phyloP scores from a whole-genome alignment of 92 coral and sea anemone genomes.

The Umimayanthus kanabou region DNA sequence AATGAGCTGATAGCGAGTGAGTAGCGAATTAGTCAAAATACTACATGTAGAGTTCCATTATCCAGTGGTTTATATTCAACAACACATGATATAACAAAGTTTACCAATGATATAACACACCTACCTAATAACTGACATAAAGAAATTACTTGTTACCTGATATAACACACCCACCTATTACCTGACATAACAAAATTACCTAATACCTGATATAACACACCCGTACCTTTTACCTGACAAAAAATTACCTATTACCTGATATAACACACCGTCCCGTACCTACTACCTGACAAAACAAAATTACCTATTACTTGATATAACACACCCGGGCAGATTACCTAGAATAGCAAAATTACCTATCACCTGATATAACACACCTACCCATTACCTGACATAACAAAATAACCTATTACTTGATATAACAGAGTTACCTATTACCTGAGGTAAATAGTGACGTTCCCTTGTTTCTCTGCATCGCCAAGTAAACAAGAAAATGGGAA shows the following conservation, averaged over 20 bases:
- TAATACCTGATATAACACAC: too few species aligned
- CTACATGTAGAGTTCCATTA: too few species aligned
- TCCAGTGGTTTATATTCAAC: too few species aligned
- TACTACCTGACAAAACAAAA: too few species aligned
- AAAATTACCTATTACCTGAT: too few species aligned
- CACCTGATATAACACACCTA: not conserved
- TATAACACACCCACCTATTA: not conserved
- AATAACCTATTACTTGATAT: not conserved
- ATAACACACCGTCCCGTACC: not conserved
- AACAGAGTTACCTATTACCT: not conserved
- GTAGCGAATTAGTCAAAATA: too few species aligned
- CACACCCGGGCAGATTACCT: too few species aligned
- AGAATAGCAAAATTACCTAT: too few species aligned
- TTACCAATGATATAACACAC: too few species aligned
- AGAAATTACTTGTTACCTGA: not conserved
- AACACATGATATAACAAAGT: not conserved
- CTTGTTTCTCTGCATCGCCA: constrained; percentile 6
- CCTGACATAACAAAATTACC: not conserved
- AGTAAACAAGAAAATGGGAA: not conserved
- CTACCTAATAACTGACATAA: too few species aligned
- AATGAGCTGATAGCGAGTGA: too few species aligned
- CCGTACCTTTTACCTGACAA: not conserved
- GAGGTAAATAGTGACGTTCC: not conserved
- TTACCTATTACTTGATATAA: too few species aligned
- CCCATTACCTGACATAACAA: not conserved